These are phyloP conservation scores for Menura novaehollandiae DNA, from an alignment of 2,113 vertebrate species.

Conservation along the genomic window DNA sequence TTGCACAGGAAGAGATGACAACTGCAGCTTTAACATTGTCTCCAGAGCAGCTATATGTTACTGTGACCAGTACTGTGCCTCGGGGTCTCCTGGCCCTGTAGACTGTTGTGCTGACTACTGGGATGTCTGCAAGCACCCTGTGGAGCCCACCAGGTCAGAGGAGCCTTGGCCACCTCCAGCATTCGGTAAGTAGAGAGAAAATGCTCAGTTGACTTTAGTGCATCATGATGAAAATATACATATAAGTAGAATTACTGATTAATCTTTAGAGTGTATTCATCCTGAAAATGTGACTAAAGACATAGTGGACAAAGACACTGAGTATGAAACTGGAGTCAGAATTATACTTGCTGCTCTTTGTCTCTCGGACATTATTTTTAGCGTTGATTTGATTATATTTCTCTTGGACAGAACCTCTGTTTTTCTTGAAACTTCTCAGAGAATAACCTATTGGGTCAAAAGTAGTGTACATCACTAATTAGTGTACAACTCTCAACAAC, in stretches of 20 bases:
- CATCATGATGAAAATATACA: not conserved
- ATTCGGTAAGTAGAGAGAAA: constrained; percentile 47
- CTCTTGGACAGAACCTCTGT: not conserved
- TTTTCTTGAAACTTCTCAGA: not conserved
- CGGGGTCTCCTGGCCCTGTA: constrained; percentile 10
- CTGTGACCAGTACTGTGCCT: constrained; percentile 73
- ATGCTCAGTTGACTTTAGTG: not conserved
- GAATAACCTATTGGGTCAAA: not conserved
- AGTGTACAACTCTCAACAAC: not conserved
- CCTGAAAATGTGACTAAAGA: not conserved
- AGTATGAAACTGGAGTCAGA: not conserved
- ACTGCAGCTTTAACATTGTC: constrained; percentile 58
- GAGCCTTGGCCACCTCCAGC: not conserved
- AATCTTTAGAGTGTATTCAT: not conserved
- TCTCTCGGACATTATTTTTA: not conserved
- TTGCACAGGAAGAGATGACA: constrained; percentile 73
- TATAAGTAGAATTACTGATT: not conserved
- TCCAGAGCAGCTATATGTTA: constrained; percentile 71
- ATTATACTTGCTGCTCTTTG: not conserved
- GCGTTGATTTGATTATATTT: not conserved
- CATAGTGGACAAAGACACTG: not conserved
- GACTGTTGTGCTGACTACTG: constrained; percentile 79
- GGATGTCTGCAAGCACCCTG: constrained; percentile 31
- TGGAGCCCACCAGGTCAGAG: not conserved
- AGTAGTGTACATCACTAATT: not conserved